Conservation (phyloP, 2,797 vertebrate species). For the Centroberyx gerrardi region DNA sequence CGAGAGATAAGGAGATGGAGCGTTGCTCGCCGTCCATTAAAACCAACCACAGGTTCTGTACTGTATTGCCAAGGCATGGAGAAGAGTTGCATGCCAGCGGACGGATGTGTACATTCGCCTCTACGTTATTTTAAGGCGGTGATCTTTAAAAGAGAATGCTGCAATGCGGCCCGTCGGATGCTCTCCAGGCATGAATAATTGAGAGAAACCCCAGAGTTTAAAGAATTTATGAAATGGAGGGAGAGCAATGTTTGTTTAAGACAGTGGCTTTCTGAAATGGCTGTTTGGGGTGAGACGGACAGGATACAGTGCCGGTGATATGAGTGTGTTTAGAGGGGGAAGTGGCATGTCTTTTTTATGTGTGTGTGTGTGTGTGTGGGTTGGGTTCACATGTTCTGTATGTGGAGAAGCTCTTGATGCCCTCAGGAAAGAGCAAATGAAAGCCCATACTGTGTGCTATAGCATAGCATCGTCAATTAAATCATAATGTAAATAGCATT, state of each 20-base stretch:
- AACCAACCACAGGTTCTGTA: neutral
- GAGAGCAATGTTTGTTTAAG: constrained; percentile 83
- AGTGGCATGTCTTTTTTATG: constrained; percentile 19
- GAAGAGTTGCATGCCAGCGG: constrained; percentile 9
- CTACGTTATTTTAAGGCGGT: constrained; percentile 66
- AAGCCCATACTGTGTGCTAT: neutral
- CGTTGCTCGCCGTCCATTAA: constrained; percentile 45
- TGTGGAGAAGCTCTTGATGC: neutral
- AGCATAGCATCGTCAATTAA: neutral
- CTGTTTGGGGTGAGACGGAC: constrained; percentile 63
- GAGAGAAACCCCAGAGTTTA: constrained; percentile 73
- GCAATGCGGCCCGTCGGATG: constrained; percentile 72
- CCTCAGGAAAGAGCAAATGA: neutral
- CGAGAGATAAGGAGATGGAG: constrained; percentile 20
- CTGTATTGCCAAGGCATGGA: neutral
- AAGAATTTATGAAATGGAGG: constrained; percentile 84
- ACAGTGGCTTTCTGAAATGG: constrained; percentile 64
- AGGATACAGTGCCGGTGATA: constrained; percentile 37
- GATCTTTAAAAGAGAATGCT: constrained; percentile 67
- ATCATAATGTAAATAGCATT: neutral
- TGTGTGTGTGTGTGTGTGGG: constrained; percentile 1
- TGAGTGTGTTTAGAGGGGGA: neutral
- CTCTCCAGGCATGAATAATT: constrained; percentile 80
- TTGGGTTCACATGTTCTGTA: neutral
- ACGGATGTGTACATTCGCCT: constrained; percentile 11